A percentile compares a stretch with the other conserved stretches of the same genome.
These are phyloP conservation scores for Drosophila setosimentum DNA, from an alignment of 2,888 invertebrate genomes.

Conservation along the genomic window DNA sequence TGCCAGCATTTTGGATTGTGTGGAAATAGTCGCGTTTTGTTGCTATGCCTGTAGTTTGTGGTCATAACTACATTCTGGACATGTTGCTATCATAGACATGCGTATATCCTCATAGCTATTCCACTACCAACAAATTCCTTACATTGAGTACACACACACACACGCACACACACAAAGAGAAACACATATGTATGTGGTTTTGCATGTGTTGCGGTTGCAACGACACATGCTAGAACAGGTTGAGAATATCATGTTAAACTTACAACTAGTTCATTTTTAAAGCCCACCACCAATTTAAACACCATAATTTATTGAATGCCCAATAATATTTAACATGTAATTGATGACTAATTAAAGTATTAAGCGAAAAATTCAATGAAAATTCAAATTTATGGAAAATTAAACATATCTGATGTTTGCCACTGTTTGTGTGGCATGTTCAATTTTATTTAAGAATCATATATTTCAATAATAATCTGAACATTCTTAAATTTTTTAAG, in stretches of 20 bases:
- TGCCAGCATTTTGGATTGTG: background rate
- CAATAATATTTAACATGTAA: slow-evolving; percentile 2
- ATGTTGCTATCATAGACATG: slow-evolving; percentile 47
- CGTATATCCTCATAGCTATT: background rate
- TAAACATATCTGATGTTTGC: background rate
- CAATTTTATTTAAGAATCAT: background rate
- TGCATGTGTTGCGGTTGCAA: slow-evolving; percentile 7
- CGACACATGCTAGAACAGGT: background rate
- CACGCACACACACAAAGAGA: background rate
- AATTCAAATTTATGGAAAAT: background rate
- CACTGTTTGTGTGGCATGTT: background rate
- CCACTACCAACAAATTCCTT: slow-evolving; percentile 15
- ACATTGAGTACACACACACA: background rate
- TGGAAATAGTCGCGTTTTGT: slow-evolving; percentile 9
- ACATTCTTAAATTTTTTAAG: background rate
- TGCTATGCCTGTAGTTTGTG: slow-evolving; percentile 33
- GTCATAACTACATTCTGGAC: slow-evolving; percentile 47
- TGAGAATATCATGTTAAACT: slow-evolving; percentile 1
- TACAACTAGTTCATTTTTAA: background rate
- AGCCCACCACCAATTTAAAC: background rate
- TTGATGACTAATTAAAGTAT: slow-evolving; percentile 25
- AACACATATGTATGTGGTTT: slow-evolving; percentile 23
- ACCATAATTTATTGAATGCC: slow-evolving; percentile 5
- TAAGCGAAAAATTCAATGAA: slow-evolving; percentile 5
- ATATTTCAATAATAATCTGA: background rate